Conservation (phyloP, 2,888 invertebrate species). For the Chesias legatella region DNA sequence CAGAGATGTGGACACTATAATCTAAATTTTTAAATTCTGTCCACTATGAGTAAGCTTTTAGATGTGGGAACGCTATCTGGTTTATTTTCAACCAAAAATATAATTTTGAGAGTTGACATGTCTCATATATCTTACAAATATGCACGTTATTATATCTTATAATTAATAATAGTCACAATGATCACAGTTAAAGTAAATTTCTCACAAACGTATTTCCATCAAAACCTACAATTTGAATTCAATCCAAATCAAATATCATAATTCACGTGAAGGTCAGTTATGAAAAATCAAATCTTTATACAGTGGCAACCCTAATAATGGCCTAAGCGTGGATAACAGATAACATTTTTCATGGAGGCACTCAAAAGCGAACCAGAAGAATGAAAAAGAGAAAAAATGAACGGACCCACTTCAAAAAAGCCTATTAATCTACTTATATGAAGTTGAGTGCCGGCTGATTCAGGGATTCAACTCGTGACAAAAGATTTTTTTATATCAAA, state of each 20-base stretch:
- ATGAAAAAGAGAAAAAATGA: constrained; percentile 31
- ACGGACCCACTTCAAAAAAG: constrained; percentile 27
- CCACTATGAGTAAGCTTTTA: no score
- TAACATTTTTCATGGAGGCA: constrained; percentile 25
- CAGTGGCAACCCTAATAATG: constrained; percentile 18
- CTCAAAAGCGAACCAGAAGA: constrained; percentile 22
- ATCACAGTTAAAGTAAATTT: no score
- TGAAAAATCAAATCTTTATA: not conserved
- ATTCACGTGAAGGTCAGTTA: no score
- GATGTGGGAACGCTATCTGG: no score
- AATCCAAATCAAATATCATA: no score
- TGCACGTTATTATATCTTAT: no score
- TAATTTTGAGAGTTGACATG: no score
- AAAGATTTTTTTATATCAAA: constrained; percentile 7
- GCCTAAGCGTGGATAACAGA: constrained; percentile 18
- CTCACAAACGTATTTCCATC: no score
- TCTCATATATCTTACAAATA: no score
- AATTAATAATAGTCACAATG: no score
- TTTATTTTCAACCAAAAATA: no score
- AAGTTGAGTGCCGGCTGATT: constrained; percentile 21
- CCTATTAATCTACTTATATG: constrained; percentile 40
- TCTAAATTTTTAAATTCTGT: constrained; percentile 10
- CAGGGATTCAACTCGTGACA: constrained; percentile 9
- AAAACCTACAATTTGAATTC: no score
- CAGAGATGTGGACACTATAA: constrained; percentile 5